Evolutionary conservation across 2,113 vertebrate genomes (phyloP).

Genomic region (Trachemys scripta): DNA sequence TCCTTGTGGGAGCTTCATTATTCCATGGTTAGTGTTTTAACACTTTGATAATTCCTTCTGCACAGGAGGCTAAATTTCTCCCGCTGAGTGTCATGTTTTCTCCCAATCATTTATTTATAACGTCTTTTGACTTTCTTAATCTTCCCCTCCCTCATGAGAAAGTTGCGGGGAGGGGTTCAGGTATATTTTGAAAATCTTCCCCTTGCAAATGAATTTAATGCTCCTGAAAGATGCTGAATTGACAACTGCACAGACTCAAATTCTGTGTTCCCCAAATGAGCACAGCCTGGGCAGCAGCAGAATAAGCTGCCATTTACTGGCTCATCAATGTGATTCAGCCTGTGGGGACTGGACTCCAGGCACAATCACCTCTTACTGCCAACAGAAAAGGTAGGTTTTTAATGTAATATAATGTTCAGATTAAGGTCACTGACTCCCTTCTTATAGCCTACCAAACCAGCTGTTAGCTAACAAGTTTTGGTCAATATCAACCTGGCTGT

Average conservation of each 20-base stretch:
- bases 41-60: background rate
- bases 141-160: background rate
- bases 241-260: background rate
- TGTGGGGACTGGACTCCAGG: accelerated
- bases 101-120: background rate
- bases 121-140: background rate
- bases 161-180: background rate
- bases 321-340: background rate
- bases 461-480: background rate
- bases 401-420: background rate
- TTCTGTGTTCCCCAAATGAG: background rate
- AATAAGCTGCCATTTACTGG: background rate
- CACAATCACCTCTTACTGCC: background rate
- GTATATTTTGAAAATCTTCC: background rate
- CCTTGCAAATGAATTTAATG: background rate
- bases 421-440: background rate
- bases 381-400: background rate
- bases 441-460: background rate
- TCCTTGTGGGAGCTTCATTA: background rate
- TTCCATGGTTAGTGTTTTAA: background rate
- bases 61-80: background rate
- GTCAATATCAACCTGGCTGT: background rate
- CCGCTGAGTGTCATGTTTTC: background rate
- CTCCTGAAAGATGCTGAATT: background rate
- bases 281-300: background rate